phyloP scores from a whole-genome alignment of 2,888 invertebrate genomes.

The Nomada lathburiana region DNA sequence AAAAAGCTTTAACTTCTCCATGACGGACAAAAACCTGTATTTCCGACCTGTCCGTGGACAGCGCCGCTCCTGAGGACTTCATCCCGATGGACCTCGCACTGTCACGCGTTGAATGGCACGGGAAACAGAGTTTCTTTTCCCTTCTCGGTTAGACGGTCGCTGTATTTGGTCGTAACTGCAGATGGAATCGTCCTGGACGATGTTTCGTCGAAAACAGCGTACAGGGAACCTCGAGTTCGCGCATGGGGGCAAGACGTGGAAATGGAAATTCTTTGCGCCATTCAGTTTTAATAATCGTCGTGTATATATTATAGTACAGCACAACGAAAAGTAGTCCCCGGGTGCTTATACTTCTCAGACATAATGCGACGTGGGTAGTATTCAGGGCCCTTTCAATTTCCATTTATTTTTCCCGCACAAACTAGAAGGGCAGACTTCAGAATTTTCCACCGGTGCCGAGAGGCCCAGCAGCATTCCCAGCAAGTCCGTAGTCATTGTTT shows the following conservation, averaged over 20 bases:
- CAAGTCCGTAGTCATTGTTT: constrained; percentile 6
- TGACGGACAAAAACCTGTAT: constrained; percentile 57
- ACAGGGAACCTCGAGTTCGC: not conserved
- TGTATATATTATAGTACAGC: too few relatives aligned
- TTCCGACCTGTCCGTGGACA: constrained; percentile 51
- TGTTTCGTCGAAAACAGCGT: not conserved
- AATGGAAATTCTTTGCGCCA: not conserved
- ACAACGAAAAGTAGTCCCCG: not conserved
- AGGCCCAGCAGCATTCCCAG: not conserved
- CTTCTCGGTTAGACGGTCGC: not conserved
- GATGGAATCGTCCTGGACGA: not conserved
- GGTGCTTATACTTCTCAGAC: not conserved
- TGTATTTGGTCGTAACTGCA: not conserved
- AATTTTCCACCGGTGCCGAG: not conserved
- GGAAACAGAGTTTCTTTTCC: constrained; percentile 30
- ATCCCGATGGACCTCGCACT: constrained; percentile 26
- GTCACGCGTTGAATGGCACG: constrained; percentile 32
- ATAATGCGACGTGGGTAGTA: not conserved
- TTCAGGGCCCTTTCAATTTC: not conserved
- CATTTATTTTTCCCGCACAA: too few relatives aligned
- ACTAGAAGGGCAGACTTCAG: not conserved
- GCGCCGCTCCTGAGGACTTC: constrained; percentile 27
- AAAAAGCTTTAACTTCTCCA: constrained; percentile 50
- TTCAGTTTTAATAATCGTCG: not conserved
- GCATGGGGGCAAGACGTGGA: not conserved